Conservation (phyloP, 1,140 invertebrate genomes). For the Drosophila lowei region DNA sequence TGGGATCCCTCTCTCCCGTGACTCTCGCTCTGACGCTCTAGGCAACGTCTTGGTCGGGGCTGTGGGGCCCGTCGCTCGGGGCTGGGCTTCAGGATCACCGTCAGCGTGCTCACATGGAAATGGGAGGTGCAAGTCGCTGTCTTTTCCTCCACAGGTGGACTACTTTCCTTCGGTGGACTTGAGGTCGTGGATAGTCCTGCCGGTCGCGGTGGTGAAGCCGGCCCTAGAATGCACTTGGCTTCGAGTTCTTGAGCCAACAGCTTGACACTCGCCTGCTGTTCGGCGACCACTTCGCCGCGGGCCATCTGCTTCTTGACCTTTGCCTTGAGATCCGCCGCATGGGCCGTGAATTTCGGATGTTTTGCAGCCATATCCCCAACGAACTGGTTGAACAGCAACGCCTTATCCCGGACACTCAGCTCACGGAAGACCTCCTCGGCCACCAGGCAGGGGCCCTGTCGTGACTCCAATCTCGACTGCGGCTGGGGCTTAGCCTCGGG, state of each 20-base stretch:
- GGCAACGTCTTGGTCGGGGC: conserved; percentile 4
- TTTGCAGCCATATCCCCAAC: conserved; percentile 70
- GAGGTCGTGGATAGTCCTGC: background rate
- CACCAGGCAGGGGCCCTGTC: conserved; percentile 52
- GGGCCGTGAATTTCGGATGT: conserved; percentile 70
- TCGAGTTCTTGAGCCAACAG: conserved; percentile 67
- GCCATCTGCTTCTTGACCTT: conserved; percentile 67
- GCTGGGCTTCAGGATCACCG: conserved; percentile 69
- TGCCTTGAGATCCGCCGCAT: conserved; percentile 54
- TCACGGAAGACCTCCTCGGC: conserved; percentile 76
- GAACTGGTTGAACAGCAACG: conserved; percentile 72
- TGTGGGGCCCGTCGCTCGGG: conserved; percentile 40
- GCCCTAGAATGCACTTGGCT: conserved; percentile 57
- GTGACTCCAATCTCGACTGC: background rate
- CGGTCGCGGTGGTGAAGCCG: conserved; percentile 2
- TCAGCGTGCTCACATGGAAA: conserved; percentile 70
- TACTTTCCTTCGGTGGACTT: background rate
- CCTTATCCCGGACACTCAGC: conserved; percentile 77
- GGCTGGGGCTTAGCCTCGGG: conserved; percentile 29
- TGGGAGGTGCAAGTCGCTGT: background rate
- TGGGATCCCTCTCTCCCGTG: conserved; percentile 18
- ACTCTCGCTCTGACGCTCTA: conserved; percentile 14
- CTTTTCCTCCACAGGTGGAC: background rate
- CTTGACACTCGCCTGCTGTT: conserved; percentile 70
- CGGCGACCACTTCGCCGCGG: conserved; percentile 63